Evolutionary conservation across 2,888 invertebrate genomes (phyloP), one percentile per base, ranked within the genome.

Genomic region (Rutpela maculata): DNA sequence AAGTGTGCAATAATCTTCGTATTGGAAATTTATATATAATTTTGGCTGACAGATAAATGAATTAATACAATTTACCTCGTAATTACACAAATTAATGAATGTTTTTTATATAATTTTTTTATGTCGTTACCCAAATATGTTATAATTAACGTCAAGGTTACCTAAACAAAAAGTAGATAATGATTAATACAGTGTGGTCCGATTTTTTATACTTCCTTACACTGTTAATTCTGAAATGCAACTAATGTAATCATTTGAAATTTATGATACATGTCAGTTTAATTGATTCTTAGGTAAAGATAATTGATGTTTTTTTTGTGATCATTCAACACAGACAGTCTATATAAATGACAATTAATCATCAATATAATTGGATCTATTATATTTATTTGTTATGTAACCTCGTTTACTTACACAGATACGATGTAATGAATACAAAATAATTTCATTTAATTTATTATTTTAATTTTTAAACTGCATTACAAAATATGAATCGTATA

Each of bases 231-330:
- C 12, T 57, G 69, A 69, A 57, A 59, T 69, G 69, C 57, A 69
- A 57, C 69, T 69, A 35, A 69, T 69, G 15, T 69, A 31, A 26
- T 38, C 59, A 55, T n/a, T 57, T 56, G 26, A 69, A 69, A 69
- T 69, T 69, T 69, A 69, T 69, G 31, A 69, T 57, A 69, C 69
- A 35, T 57, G 69, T 69, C 69, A 69, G 6, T 35, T 35, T 70
- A 70, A 70, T 60, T 70, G 60, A 70, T 70, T 70, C 59, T 57
- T 19, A 70, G 19, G 56, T 38, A 59, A 19, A 22, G 50, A 43
- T 70, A 60, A 70, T 70, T 70, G 59, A 70, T 70, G 70, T 43
- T 70, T 70, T 59, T n/a, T 69, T 70, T 60, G 22, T 60, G 22
- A 43, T n/a, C 60, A 19, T 22, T 60, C 60, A 60, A 43, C 43